Percentiles rank a stretch among this genome's conserved stretches.
phyloP scores from a whole-genome alignment of 1,140 invertebrate species.

The Leptonema lineaticorne region DNA sequence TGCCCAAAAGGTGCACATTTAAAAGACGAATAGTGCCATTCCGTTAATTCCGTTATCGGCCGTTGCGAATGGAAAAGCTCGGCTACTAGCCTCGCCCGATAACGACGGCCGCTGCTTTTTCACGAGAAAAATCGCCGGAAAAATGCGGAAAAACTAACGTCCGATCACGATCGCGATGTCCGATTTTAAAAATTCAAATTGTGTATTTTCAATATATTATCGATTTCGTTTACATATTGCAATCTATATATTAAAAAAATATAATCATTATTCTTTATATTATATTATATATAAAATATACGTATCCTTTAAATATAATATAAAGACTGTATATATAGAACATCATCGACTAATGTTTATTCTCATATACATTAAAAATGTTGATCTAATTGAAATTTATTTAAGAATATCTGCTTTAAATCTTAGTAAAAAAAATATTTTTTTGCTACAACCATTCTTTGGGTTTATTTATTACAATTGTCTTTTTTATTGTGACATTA shows the following conservation, averaged over 20 bases:
- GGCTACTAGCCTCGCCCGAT: not conserved
- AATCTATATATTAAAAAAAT: not conserved
- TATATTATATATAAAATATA: not conserved
- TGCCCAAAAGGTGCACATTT: constrained; percentile 55
- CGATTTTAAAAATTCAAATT: constrained; percentile 38
- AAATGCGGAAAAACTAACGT: constrained; percentile 5
- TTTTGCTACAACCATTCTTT: not conserved
- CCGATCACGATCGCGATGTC: constrained; percentile 26
- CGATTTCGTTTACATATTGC: not conserved
- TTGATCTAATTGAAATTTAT: no score
- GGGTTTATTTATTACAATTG: constrained; percentile 10
- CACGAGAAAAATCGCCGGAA: not conserved
- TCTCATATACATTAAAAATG: not conserved
- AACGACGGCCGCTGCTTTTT: not conserved
- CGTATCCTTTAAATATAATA: not conserved
- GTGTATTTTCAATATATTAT: constrained; percentile 40
- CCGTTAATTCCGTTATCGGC: constrained; percentile 60
- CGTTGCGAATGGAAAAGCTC: constrained; percentile 29
- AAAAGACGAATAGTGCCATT: constrained; percentile 58
- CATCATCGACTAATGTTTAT: not conserved
- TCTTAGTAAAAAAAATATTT: not conserved
- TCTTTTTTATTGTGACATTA: constrained; percentile 19
- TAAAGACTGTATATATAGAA: not conserved
- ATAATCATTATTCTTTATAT: not conserved
- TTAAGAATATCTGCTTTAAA: no score